These are phyloP conservation scores for Aphelenchoides bicaudatus DNA, from an alignment of 2,888 invertebrate species.

Conservation along the genomic window DNA sequence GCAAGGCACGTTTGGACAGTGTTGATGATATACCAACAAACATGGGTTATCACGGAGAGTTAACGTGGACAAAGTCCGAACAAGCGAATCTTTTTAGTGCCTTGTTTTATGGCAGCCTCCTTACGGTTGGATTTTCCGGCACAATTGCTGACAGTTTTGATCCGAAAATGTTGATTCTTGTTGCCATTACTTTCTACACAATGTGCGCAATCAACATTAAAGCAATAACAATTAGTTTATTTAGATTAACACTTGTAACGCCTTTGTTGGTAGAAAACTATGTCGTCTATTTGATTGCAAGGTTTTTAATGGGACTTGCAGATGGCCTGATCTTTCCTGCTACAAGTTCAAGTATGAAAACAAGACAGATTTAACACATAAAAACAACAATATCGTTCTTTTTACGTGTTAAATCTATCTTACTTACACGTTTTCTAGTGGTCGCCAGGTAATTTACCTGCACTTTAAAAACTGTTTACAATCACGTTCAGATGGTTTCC, in stretches of 20 bases:
- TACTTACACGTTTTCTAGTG: too few species aligned
- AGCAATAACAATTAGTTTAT: neutral
- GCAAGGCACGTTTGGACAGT: neutral
- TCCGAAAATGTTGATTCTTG: conserved; percentile 39
- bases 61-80: conserved; percentile 42
- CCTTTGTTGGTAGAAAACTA: conserved; percentile 5
- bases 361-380: too few species aligned
- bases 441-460: too few species aligned
- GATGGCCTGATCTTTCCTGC: conserved; percentile 8
- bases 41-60: conserved; percentile 33
- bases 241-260: neutral
- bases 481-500: conserved; percentile 41
- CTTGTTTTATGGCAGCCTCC: conserved; percentile 45
- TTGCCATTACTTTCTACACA: conserved; percentile 30
- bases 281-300: neutral
- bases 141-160: conserved; percentile 45
- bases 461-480: too few species aligned
- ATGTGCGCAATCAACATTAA: neutral
- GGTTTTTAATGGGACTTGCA: neutral
- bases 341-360: too few species aligned
- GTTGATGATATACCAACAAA: neutral
- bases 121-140: conserved; percentile 42
- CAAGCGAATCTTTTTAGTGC: conserved; percentile 45
- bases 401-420: too few species aligned
- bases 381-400: too few species aligned